Evolutionary conservation across 1,140 invertebrate species (phyloP).

Genomic region (Drosophila repletoides): DNA sequence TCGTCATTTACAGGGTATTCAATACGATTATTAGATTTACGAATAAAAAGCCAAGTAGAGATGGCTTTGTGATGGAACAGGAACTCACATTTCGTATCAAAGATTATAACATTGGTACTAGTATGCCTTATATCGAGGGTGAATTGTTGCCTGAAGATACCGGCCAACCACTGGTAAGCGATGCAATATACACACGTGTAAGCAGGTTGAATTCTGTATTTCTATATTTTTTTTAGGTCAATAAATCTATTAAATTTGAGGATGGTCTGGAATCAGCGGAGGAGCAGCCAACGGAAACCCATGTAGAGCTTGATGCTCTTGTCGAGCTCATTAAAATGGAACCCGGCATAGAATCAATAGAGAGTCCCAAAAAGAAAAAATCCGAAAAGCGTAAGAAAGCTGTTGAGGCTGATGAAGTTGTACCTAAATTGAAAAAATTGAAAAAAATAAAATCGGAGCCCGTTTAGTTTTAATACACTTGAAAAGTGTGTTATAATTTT

Average conservation of each 20-base stretch:
- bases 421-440: slow-evolving; percentile 50
- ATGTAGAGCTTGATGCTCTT: slow-evolving; percentile 58
- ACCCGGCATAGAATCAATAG: background rate
- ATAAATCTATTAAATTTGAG: slow-evolving; percentile 43
- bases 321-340: slow-evolving; percentile 51
- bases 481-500: no score
- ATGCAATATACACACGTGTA: background rate
- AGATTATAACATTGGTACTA: slow-evolving; percentile 67
- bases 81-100: slow-evolving; percentile 75
- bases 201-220: background rate
- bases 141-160: slow-evolving; percentile 54
- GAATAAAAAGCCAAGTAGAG: slow-evolving; percentile 42
- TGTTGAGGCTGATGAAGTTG: background rate
- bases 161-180: slow-evolving; percentile 27
- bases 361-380: slow-evolving; percentile 26
- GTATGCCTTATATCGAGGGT: slow-evolving; percentile 79
- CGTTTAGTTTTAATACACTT: slow-evolving; percentile 45
- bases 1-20: slow-evolving; percentile 78
- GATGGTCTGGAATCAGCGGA: slow-evolving; percentile 15
- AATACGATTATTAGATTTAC: slow-evolving; percentile 72
- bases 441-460: slow-evolving; percentile 71
- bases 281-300: slow-evolving; percentile 21
- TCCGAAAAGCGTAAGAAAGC: slow-evolving; percentile 42
- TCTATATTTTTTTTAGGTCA: slow-evolving; percentile 14
- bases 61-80: slow-evolving; percentile 61